Base-by-base conservation (phyloP, 2,797 vertebrate species). In the Danio albolineatus region DNA sequence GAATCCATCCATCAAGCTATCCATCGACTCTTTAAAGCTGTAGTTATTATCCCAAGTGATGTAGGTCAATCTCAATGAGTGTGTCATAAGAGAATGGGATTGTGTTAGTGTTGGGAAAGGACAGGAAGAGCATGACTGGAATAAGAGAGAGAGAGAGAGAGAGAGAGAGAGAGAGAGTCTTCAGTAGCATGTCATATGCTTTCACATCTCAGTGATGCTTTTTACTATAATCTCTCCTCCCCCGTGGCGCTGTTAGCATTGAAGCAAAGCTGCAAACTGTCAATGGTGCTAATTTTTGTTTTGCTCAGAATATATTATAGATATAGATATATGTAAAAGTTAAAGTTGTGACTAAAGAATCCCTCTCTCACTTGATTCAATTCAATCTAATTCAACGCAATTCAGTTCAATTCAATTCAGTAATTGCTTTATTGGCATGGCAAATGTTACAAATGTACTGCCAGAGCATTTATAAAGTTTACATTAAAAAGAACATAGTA, bases 21-120 rank as follows among this genome's bases (percentile, higher is more conserved):
- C 67, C 53, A 54, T 79, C 48, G 61, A 72, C 54, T 62, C 14
- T 64, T 79, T 79, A 79, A 79, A 71, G 48, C 57, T 53, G 46
- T 38, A 43, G 67, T 72, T 64, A 72, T 54, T 54, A 79, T 72
- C 67, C 38, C 53, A 64, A 72, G 57, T 16, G 67, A 72, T 64
- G 57, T 72, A 72, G 59, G 77, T 72, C 77, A 64, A 14, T 72
- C 46, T 62, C 46, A 72, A 54, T 72, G 38, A 72, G 49, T 36
- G 57, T 54, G 19, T 72, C 57, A 49, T 78, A 51, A 64, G 77
- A 62, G 39, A 72, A 54, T 61, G 57, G 17, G 59, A 79, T 72
- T 51, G 54, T 49, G 16, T 21, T 61, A 43, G 28, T 71, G 76
- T 53, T 53, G 46, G 53, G 57, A 62, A 43, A 16, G 56, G 28